Conservation (phyloP, 2,888 invertebrate genomes). For the Eupithecia pulchellata region DNA sequence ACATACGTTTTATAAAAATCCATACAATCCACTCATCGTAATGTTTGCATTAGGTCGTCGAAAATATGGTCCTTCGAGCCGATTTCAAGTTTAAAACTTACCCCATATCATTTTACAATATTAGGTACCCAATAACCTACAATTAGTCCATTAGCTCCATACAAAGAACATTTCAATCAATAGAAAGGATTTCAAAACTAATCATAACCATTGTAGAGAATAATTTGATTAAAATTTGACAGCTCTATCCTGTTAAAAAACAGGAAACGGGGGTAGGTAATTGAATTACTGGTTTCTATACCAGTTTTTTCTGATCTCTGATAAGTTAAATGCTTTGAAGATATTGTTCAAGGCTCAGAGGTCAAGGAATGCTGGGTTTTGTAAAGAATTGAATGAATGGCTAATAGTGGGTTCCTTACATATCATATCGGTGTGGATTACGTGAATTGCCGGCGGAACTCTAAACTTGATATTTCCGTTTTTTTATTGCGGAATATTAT, state of each 20-base stretch:
- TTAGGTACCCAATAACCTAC: constrained; percentile 31
- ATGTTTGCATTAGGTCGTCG: background rate
- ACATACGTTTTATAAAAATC: too few species aligned
- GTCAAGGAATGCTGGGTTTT: constrained; percentile 48
- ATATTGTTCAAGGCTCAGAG: constrained; percentile 31
- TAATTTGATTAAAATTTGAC: constrained; percentile 83
- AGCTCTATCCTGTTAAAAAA: constrained; percentile 71
- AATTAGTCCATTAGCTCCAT: constrained; percentile 33
- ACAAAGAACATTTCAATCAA: constrained; percentile 34
- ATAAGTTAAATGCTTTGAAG: constrained; percentile 17
- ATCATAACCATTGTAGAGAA: constrained; percentile 72
- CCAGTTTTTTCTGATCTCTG: constrained; percentile 52
- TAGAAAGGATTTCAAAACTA: constrained; percentile 48
- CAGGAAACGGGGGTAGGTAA: constrained; percentile 65
- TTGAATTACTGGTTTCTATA: constrained; percentile 65
- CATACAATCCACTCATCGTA: too few species aligned
- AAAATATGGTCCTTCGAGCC: background rate
- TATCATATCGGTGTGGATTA: constrained; percentile 73
- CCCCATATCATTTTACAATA: constrained; percentile 17
- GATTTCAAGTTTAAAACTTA: background rate
- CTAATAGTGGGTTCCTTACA: constrained; percentile 65
- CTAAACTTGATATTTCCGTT: constrained; percentile 71
- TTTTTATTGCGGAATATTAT: constrained; percentile 12
- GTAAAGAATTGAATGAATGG: constrained; percentile 52
- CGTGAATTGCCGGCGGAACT: constrained; percentile 61